Conservation (phyloP, 2,888 invertebrate species). For the Cheiracanthium punctorium region DNA sequence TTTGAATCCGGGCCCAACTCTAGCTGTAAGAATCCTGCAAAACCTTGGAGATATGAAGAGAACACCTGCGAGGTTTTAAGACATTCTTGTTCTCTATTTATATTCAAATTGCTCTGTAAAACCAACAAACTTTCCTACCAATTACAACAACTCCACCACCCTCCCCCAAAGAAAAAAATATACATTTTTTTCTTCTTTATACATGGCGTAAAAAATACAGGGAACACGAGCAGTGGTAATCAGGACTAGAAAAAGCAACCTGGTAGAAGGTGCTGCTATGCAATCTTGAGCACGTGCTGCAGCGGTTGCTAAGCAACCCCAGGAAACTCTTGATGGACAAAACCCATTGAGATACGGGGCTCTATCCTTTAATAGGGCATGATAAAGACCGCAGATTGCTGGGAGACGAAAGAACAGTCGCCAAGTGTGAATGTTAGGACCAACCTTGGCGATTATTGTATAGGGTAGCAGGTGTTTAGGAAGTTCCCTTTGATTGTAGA, state of each 20-base stretch:
- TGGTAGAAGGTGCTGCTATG: not conserved
- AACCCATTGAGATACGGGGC: conserved; percentile 23
- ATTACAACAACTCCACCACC: not conserved
- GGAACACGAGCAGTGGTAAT: not conserved
- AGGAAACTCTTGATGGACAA: conserved; percentile 41
- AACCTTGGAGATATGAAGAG: not conserved
- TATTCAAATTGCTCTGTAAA: conserved; percentile 10
- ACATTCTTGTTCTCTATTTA: not conserved
- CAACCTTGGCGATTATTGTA: conserved; percentile 22
- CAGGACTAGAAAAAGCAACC: conserved; percentile 5
- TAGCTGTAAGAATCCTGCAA: no score
- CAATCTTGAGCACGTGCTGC: conserved; percentile 46
- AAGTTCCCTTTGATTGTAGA: conserved; percentile 2
- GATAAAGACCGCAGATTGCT: conserved; percentile 51
- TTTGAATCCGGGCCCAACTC: no score
- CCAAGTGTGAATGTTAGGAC: conserved; percentile 10
- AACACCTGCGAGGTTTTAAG: not conserved
- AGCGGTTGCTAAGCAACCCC: conserved; percentile 38
- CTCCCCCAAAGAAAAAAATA: not conserved
- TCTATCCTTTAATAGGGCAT: conserved; percentile 37
- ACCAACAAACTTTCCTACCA: conserved; percentile 11
- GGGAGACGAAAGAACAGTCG: conserved; percentile 8
- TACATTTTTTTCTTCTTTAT: no score
- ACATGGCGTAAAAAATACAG: conserved; percentile 1
- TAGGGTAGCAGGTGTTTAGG: conserved; percentile 6